A percentile compares a stretch with the other conserved stretches of the same genome.
These are phyloP conservation scores for Epinephelus coioides DNA, from an alignment of 2,797 vertebrate genomes.

Conservation along the genomic window DNA sequence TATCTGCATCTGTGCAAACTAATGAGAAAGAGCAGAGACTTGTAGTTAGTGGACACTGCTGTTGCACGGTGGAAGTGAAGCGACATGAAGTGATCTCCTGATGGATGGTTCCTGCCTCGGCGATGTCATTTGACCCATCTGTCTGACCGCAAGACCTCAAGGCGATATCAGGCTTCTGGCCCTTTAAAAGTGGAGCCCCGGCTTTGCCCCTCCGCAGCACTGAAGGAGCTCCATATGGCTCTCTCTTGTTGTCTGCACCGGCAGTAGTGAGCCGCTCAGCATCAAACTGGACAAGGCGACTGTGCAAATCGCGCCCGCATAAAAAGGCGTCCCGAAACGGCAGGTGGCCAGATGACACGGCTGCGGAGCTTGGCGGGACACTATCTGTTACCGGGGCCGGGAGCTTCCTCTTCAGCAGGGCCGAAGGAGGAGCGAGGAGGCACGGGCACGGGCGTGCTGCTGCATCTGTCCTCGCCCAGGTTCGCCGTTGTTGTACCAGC, in stretches of 20 bases:
- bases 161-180: conserved; percentile 75
- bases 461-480: conserved; percentile 78
- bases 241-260: conserved; percentile 58
- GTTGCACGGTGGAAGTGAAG: conserved; percentile 4
- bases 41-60: conserved; percentile 14
- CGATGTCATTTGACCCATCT: conserved; percentile 70
- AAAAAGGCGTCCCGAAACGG: conserved; percentile 42
- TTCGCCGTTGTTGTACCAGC: conserved; percentile 72
- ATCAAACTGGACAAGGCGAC: conserved; percentile 36
- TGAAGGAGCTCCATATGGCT: conserved; percentile 75
- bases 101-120: conserved; percentile 49
- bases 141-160: conserved; percentile 36
- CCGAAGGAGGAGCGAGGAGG: conserved; percentile 65
- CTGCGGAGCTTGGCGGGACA: conserved; percentile 49
- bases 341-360: conserved; percentile 72
- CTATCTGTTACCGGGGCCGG: conserved; percentile 46
- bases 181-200: conserved; percentile 84
- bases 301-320: conserved; percentile 22
- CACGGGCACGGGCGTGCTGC: conserved; percentile 48
- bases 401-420: conserved; percentile 49
- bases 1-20: background rate
- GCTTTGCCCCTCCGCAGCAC: conserved; percentile 57
- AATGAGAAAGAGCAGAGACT: conserved; percentile 16
- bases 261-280: conserved; percentile 31
- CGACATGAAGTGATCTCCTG: conserved; percentile 63